These are phyloP conservation scores for Tautogolabrus adspersus DNA, from an alignment of 2,113 vertebrate genomes.

Conservation along the genomic window DNA sequence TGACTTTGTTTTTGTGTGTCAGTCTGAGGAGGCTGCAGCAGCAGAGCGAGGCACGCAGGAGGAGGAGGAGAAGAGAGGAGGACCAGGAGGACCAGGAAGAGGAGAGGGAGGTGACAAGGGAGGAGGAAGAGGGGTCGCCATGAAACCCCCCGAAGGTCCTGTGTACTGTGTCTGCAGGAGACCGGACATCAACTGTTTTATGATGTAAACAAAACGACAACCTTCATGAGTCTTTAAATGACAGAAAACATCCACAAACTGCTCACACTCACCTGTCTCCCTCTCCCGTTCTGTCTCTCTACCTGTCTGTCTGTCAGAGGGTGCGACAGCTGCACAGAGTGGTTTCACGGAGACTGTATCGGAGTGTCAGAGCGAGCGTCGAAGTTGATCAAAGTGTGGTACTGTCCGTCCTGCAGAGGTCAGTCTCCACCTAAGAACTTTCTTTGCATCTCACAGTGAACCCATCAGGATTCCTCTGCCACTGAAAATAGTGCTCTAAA, in stretches of 20 bases:
- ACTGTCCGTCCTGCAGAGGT: conserved; percentile 90
- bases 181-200: conserved; percentile 94
- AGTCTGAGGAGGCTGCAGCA: conserved; percentile 55
- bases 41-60: conserved; percentile 6
- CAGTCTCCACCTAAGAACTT: conserved; percentile 46
- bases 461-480: too few relatives aligned
- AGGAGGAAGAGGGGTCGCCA: conserved; percentile 67
- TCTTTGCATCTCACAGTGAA: too few relatives aligned
- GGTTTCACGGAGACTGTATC: conserved; percentile 92
- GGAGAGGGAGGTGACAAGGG: conserved; percentile 50
- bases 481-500: too few relatives aligned
- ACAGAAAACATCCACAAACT: not conserved
- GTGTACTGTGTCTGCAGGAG: conserved; percentile 92
- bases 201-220: conserved; percentile 83
- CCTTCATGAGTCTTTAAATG: not conserved
- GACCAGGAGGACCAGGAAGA: conserved; percentile 42
- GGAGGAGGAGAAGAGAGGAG: conserved; percentile 59
- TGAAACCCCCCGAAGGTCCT: conserved; percentile 77
- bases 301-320: conserved; percentile 78
- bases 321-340: conserved; percentile 92
- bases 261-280: conserved; percentile 12
- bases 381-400: conserved; percentile 92
- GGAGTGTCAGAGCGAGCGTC: conserved; percentile 93
- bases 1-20: not conserved
- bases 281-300: not conserved